Evolutionary conservation across 2,113 vertebrate species (phyloP), one percentile per base, ranked within the genome.

Genomic region (Laticauda laticaudata): DNA sequence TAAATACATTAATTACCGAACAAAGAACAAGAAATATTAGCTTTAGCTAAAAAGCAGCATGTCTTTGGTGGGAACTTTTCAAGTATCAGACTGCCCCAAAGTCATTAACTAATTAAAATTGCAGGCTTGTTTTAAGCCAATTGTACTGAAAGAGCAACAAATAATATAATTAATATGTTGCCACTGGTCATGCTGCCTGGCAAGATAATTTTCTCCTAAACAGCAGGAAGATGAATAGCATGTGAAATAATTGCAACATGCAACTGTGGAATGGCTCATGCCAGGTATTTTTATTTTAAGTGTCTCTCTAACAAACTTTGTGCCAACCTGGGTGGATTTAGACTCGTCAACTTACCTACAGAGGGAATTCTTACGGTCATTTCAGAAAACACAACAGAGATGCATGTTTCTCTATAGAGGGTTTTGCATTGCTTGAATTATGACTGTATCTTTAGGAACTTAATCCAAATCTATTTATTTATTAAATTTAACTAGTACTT

Each of bases 131-230:
- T 81, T 81, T 55, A 93, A 89, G 0, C 0, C 51, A 87, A 29
- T 81, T 86, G 89, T 93, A 45, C 26, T 91, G 86, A 87, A 93
- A 59, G 34, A 93, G 90, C 91, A 87, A 93, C 75, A 94, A 92
- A 92, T 64, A 34, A 26, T 69, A 85, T 26, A 91, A 61, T 94
- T 95, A 90, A 94, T 95, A 92, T 94, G 85, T 94, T 93, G 91
- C 61, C 18, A 57, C 85, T 93, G 59, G 5, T 69, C 92, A 64
- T 12, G 93, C 92, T 92, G 59, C 0, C 0, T 91, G 93, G 86
- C 24, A 93, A 90, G 81, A 91, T 95, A 64, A 92, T 92, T 26
- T 81, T 96, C 93, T 94, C 81, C 56, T 95, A n/a, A 88, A 45
- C 64, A 81, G 89, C 3, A 64, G 86, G 86, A 87, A 86, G 29